Percentiles rank a stretch among this genome's conserved stretches.
Evolutionary conservation across 2,888 invertebrate genomes (phyloP).

Genomic region (Gasteruption jaculator): DNA sequence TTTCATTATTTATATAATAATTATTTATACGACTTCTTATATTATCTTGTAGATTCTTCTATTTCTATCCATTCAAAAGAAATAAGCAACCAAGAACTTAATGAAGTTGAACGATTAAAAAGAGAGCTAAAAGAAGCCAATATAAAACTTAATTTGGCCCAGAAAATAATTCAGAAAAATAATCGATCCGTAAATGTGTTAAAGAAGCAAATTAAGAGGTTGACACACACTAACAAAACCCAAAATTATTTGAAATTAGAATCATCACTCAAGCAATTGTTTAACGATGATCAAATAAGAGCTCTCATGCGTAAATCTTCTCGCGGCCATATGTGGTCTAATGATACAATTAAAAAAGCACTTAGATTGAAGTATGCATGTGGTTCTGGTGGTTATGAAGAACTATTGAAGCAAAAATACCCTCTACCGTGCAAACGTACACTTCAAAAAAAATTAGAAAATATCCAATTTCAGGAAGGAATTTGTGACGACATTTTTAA

Average conservation of each 20-base stretch:
- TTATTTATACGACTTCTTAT: no score
- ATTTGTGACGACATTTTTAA: conserved; percentile 12
- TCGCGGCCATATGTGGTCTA: conserved; percentile 14
- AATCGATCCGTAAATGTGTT: background rate
- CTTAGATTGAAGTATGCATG: conserved; percentile 18
- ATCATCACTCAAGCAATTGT: background rate
- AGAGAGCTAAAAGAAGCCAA: conserved; percentile 2
- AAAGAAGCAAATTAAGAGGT: background rate
- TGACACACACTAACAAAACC: background rate
- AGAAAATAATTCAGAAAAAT: background rate
- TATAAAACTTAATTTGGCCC: background rate
- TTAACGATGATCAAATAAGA: conserved; percentile 1
- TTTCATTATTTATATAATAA: no score
- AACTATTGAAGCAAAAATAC: conserved; percentile 16
- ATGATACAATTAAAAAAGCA: conserved; percentile 14
- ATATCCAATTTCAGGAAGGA: conserved; percentile 17
- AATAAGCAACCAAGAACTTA: no score
- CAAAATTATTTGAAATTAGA: background rate
- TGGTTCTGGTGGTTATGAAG: conserved; percentile 20
- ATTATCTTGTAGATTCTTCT: no score
- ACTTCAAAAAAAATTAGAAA: conserved; percentile 16
- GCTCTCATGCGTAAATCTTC: background rate
- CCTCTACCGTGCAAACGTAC: conserved; percentile 22
- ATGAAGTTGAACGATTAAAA: conserved; percentile 1
- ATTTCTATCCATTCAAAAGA: background rate